phyloP scores from a whole-genome alignment of 2,797 vertebrate genomes.

The Clarias laeviceps region DNA sequence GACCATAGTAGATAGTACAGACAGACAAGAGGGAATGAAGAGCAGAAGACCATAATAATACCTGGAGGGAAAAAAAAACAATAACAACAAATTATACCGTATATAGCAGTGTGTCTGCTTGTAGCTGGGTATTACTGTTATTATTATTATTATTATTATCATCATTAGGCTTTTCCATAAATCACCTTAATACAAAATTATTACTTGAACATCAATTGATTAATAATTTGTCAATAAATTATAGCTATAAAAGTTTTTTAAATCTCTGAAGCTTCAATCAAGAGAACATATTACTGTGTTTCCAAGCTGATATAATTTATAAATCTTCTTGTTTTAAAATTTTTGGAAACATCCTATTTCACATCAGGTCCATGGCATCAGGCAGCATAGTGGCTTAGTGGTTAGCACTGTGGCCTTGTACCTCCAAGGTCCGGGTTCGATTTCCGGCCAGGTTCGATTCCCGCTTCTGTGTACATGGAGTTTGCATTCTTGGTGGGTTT shows the following conservation, averaged over 20 bases:
- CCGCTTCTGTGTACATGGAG: too few relatives aligned
- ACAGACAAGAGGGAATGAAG: constrained; percentile 76
- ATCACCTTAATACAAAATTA: neutral
- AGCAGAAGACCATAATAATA: constrained; percentile 80
- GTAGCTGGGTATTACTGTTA: neutral
- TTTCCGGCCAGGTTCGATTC: too few relatives aligned
- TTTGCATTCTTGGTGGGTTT: too few relatives aligned
- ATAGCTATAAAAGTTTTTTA: neutral
- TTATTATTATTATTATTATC: neutral
- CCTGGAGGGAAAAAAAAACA: constrained; percentile 68
- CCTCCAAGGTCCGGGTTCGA: too few relatives aligned
- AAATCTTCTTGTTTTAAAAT: neutral
- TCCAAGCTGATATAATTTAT: neutral
- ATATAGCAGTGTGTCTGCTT: neutral
- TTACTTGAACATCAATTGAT: neutral
- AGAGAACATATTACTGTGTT: neutral
- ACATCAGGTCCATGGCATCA: neutral
- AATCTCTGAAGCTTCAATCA: neutral
- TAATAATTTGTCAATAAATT: neutral
- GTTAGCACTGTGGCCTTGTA: too few relatives aligned
- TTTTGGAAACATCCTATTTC: neutral
- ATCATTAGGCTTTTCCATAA: neutral
- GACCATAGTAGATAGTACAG: constrained; percentile 91
- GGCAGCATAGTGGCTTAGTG: too few relatives aligned
- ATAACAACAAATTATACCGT: neutral